Evolutionary conservation across 2,797 vertebrate species (phyloP), one percentile per base, ranked within the genome.

Genomic region (Tapirus indicus): DNA sequence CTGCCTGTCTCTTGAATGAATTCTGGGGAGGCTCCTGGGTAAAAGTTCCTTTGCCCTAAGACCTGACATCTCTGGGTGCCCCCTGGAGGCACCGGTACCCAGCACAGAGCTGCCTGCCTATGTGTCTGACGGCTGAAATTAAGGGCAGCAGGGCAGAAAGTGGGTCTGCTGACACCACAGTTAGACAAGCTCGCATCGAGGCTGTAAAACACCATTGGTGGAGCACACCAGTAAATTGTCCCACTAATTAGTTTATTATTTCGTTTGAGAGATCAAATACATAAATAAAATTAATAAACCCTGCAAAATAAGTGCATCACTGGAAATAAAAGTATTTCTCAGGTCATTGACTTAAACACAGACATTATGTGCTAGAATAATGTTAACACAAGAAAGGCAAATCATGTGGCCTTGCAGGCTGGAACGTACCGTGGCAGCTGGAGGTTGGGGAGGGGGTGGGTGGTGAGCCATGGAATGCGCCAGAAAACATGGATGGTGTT

Each of bases 231-330:
- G 98, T 98, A 98, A 98, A 98, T 71, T 97, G 96, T 35, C 0
- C 95, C 96, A 94, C 98, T 98, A 98, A 98, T 99, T 98, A 98
- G 97, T 97, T 98, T 98, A 98, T 98, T 98, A 82, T 97, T 88
- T 98, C 96, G 97, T 98, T 97, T 96, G 96, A 92, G 97, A 97
- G 91, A 97, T 96, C 72, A 97, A 98, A 97, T 96, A 97, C 32
- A 32, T 97, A 97, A 98, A 98, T 98, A 98, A 98, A 98, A 96
- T 93, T 97, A 98, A 98, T 97, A 97, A 98, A 97, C 95, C 92
- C 74, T 29, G 95, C 80, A 88, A 94, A 98, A 94, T 75, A 85
- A 91, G 91, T 32, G 83, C 89, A 95, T 75, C 93, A 91, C 74
- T 96, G 66, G 97, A 98, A 97, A 98, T 84, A 97, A 98, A 98